Percentiles rank a stretch among this genome's conserved stretches.
These are phyloP conservation scores for Poicephalus meyeri DNA, from an alignment of 2,113 vertebrate genomes.

Conservation along the genomic window DNA sequence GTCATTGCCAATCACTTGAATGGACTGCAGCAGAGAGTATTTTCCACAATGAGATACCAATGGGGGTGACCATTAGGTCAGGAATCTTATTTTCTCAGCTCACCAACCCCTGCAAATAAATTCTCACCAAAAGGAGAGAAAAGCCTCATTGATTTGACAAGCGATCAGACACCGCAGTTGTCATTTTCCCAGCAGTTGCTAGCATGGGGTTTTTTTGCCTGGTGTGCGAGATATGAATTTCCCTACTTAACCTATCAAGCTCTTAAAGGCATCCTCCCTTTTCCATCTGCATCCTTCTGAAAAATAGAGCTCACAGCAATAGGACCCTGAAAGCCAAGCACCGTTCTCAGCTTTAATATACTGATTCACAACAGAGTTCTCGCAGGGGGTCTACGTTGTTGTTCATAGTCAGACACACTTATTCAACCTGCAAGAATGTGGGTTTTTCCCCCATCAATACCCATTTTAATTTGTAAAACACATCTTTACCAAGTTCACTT, in stretches of 20 bases:
- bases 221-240: slow-evolving; percentile 60
- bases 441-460: fast-evolving
- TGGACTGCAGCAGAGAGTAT: slow-evolving; percentile 69
- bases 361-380: not conserved
- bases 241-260: slow-evolving; percentile 6
- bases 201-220: slow-evolving; percentile 52
- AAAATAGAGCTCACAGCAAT: not conserved
- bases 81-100: slow-evolving; percentile 71
- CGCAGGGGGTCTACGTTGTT: not conserved
- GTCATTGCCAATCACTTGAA: slow-evolving; percentile 72
- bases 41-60: slow-evolving; percentile 69
- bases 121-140: slow-evolving; percentile 71
- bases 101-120: slow-evolving; percentile 68
- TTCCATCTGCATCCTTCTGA: not conserved
- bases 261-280: slow-evolving; percentile 52
- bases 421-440: not conserved
- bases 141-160: slow-evolving; percentile 72
- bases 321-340: not conserved
- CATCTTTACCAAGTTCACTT: not conserved
- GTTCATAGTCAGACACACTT: not conserved
- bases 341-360: not conserved
- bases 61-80: slow-evolving; percentile 69
- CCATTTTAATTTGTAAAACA: not conserved
- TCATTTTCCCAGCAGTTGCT: slow-evolving; percentile 71
- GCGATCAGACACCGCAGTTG: slow-evolving; percentile 60